Evolutionary conservation across 2,113 vertebrate species (phyloP).

Genomic region (Pelvicachromis taeniatus): DNA sequence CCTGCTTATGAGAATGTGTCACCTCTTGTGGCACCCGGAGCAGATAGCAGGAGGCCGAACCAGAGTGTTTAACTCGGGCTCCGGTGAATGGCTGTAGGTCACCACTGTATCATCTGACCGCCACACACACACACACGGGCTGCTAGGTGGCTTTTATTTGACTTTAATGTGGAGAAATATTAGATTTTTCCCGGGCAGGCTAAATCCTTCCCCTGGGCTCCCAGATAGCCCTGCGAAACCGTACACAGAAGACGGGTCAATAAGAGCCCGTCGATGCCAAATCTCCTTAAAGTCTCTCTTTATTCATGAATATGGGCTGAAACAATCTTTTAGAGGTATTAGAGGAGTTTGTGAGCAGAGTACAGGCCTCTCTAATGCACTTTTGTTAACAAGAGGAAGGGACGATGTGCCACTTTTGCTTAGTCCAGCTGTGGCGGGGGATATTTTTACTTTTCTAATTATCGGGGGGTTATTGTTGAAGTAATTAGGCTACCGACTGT

Average conservation of each 20-base stretch:
- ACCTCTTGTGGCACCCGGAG: conserved; percentile 41
- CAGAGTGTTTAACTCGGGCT: conserved; percentile 48
- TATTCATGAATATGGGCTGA: conserved; percentile 60
- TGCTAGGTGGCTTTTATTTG: conserved; percentile 63
- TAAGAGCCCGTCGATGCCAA: conserved; percentile 59
- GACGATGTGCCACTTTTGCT: conserved; percentile 5
- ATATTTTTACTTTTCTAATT: conserved; percentile 17
- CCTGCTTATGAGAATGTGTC: conserved; percentile 45
- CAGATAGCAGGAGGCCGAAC: conserved; percentile 45
- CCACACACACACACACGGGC: conserved; percentile 22
- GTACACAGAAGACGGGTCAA: conserved; percentile 60
- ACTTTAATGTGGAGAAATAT: conserved; percentile 70
- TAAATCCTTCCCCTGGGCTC: conserved; percentile 65
- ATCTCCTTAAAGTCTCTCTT: conserved; percentile 62
- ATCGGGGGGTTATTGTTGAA: conserved; percentile 25
- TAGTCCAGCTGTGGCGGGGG: not conserved
- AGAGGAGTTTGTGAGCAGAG: conserved; percentile 38
- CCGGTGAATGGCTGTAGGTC: conserved; percentile 52
- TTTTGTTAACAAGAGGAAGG: conserved; percentile 21
- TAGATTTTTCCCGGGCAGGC: conserved; percentile 55
- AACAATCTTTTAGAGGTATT: conserved; percentile 48
- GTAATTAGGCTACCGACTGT: conserved; percentile 19
- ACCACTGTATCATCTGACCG: conserved; percentile 50
- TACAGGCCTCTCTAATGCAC: conserved; percentile 32
- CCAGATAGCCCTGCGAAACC: conserved; percentile 43